A percentile compares a stretch with the other conserved stretches of the same genome.
Conservation (phyloP, 2,797 vertebrate species). For the Aeoliscus strigatus region DNA sequence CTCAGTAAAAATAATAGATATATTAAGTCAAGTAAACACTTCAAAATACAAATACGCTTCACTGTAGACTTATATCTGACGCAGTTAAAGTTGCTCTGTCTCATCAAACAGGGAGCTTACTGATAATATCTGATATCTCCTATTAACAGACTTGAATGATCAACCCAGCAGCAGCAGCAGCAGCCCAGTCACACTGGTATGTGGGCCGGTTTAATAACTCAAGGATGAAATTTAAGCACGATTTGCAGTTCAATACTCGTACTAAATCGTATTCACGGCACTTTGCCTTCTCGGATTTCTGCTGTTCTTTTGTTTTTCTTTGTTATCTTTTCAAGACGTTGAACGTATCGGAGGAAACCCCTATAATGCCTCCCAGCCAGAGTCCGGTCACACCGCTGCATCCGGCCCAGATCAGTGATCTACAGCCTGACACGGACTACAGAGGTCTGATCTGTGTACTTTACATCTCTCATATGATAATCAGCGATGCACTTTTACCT, state of each 20-base stretch:
- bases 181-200: constrained; percentile 42
- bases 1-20: too few relatives aligned
- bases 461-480: too few relatives aligned
- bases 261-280: not conserved
- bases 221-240: not conserved
- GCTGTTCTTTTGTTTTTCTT: not conserved
- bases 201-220: constrained; percentile 15
- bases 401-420: constrained; percentile 10
- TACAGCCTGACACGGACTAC: constrained; percentile 12
- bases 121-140: constrained; percentile 47
- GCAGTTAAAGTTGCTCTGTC: too few relatives aligned
- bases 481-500: too few relatives aligned
- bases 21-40: too few relatives aligned
- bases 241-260: not conserved
- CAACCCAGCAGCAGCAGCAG: constrained; percentile 14
- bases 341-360: constrained; percentile 23
- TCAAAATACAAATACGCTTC: too few relatives aligned
- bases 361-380: constrained; percentile 16
- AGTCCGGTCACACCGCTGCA: constrained; percentile 7
- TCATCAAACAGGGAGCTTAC: constrained; percentile 21
- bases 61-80: too few relatives aligned
- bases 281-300: not conserved
- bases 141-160: constrained; percentile 45
- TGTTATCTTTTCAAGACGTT: constrained; percentile 35
- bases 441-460: constrained; percentile 27